A percentile compares a stretch with the other conserved stretches of the same genome.
Conservation (phyloP, 1,140 invertebrate genomes). For the Halyomorpha halys region DNA sequence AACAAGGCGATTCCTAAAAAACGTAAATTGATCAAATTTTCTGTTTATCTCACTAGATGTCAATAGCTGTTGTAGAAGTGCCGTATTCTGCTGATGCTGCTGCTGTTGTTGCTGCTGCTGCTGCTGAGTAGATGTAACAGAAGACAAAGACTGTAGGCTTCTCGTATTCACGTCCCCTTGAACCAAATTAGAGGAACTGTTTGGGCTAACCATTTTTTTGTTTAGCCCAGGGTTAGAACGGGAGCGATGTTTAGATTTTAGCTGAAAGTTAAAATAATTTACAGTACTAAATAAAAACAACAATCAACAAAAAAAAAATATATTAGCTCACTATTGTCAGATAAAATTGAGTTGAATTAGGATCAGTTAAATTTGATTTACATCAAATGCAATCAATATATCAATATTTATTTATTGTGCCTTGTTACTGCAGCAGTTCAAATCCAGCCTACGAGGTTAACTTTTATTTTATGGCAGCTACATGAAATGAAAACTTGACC, state of each 20-base stretch:
- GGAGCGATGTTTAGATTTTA: neutral
- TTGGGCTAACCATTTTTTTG: conserved; percentile 19
- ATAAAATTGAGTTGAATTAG: too few species aligned
- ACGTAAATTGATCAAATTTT: neutral
- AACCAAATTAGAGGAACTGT: conserved; percentile 17
- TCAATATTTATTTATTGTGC: too few species aligned
- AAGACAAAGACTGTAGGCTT: conserved; percentile 24
- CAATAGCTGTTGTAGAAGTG: conserved; percentile 52
- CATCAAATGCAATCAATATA: too few species aligned
- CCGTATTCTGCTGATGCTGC: conserved; percentile 37
- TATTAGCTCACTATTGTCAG: too few species aligned
- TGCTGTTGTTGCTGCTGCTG: conserved; percentile 35
- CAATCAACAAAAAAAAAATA: too few species aligned
- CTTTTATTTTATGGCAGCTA: too few species aligned
- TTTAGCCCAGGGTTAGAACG: neutral
- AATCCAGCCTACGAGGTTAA: too few species aligned
- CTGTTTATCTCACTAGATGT: conserved; percentile 41
- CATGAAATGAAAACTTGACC: too few species aligned
- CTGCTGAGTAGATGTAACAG: conserved; percentile 40
- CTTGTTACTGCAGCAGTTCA: too few species aligned
- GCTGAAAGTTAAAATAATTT: neutral
- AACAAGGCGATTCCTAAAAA: neutral
- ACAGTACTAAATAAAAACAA: too few species aligned
- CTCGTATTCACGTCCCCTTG: neutral
- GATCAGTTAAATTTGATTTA: too few species aligned